Percentiles rank a stretch among this genome's conserved stretches.
These are phyloP conservation scores for Pterocles orientalis DNA, from an alignment of 2,113 vertebrate species.

Conservation along the genomic window DNA sequence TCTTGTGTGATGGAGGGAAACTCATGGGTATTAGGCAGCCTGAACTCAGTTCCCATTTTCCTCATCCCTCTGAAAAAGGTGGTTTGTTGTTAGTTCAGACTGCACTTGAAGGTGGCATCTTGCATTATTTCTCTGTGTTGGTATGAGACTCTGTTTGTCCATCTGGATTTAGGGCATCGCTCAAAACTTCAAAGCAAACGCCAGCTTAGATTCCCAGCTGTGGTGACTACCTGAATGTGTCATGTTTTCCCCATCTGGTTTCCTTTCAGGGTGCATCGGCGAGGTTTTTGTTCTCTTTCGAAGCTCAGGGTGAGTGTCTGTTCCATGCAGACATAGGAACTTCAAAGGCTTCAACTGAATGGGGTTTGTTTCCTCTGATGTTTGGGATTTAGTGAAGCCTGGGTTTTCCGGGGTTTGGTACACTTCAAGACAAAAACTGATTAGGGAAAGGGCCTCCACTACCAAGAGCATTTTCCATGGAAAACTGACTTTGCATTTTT, in stretches of 20 bases:
- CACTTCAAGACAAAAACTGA: not conserved
- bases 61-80: no score
- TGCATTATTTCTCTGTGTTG: not conserved
- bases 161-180: not conserved
- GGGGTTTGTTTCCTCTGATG: not conserved
- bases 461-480: not conserved
- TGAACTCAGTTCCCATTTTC: not conserved
- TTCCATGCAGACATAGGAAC: fast-evolving
- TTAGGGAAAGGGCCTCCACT: not conserved
- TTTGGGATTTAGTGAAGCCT: not conserved
- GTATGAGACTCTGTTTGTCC: fast-evolving
- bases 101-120: not conserved
- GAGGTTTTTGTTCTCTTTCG: not conserved
- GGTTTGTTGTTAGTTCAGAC: fast-evolving
- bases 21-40: not conserved
- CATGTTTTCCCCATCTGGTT: not conserved
- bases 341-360: not conserved
- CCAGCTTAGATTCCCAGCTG: not conserved
- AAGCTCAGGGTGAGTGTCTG: not conserved
- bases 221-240: not conserved
- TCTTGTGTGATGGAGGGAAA: not conserved
- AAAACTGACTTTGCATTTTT: not conserved
- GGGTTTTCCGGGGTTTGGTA: not conserved
- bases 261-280: not conserved
- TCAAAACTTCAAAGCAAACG: not conserved